Percentiles rank a stretch among this genome's conserved stretches.
Evolutionary conservation across 1,140 invertebrate species (phyloP).

Genomic region (Diabrotica virgifera): DNA sequence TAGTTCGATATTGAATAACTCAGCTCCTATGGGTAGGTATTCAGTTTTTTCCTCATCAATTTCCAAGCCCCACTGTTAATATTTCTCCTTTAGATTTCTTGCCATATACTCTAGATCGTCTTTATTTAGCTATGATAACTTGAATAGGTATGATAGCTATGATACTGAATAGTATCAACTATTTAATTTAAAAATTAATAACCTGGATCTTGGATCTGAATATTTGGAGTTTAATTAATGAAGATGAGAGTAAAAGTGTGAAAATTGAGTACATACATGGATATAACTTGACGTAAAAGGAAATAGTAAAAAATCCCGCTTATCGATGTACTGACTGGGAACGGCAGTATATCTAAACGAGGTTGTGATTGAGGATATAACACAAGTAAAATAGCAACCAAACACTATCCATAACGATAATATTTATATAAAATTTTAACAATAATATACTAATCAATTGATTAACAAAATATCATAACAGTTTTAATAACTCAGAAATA

Average conservation of each 20-base stretch:
- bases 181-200: too few species aligned
- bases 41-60: too few species aligned
- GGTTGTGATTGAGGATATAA: slow-evolving; percentile 15
- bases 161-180: too few species aligned
- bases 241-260: slow-evolving; percentile 2
- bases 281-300: slow-evolving; percentile 5
- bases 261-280: neutral
- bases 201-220: neutral
- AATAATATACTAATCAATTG: slow-evolving; percentile 41
- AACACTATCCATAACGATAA: slow-evolving; percentile 38
- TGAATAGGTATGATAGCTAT: too few species aligned
- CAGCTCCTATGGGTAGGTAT: too few species aligned
- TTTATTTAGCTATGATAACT: too few species aligned
- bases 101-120: too few species aligned
- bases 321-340: slow-evolving; percentile 31
- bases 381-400: slow-evolving; percentile 15
- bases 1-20: too few species aligned
- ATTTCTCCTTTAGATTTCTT: too few species aligned
- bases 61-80: too few species aligned
- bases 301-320: slow-evolving; percentile 3
- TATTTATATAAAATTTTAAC: slow-evolving; percentile 47
- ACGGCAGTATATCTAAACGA: slow-evolving; percentile 27
- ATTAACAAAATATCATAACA: slow-evolving; percentile 36
- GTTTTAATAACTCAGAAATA: slow-evolving; percentile 30
- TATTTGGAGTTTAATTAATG: neutral